phyloP scores from a whole-genome alignment of 2,888 invertebrate genomes.

The Meghimatium bilineatum region DNA sequence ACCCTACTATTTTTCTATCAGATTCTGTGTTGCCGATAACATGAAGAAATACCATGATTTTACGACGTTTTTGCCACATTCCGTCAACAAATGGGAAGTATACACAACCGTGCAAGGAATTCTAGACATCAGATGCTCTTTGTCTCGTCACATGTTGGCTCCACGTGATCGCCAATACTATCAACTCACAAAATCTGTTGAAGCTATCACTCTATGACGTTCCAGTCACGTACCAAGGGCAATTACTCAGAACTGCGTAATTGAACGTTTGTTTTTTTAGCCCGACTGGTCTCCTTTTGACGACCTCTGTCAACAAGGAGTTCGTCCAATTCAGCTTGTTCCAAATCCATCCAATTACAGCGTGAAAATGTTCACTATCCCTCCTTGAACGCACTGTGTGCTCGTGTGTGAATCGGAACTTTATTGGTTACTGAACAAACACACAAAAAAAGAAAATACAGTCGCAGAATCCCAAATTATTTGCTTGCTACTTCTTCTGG shows the following conservation, averaged over 20 bases:
- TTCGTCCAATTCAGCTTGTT: background rate
- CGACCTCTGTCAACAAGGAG: conserved; percentile 30
- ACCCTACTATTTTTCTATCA: background rate
- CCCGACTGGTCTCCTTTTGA: conserved; percentile 10
- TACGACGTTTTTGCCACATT: background rate
- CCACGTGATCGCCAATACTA: conserved; percentile 10
- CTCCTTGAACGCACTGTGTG: no score
- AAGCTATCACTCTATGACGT: background rate
- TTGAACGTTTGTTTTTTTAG: conserved; percentile 36
- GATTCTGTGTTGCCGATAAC: background rate
- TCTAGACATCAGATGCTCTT: conserved; percentile 1
- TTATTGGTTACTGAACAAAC: background rate
- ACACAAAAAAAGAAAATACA: no score
- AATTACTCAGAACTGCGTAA: conserved; percentile 35
- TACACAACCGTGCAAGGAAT: no score
- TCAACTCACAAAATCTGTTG: background rate
- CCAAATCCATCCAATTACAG: conserved; percentile 33
- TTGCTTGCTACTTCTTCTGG: background rate
- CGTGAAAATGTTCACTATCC: background rate
- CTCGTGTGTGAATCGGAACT: background rate
- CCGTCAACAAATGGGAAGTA: conserved; percentile 2
- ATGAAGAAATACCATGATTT: background rate
- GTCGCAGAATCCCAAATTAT: background rate
- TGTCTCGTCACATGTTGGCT: background rate
- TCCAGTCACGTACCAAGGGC: conserved; percentile 34